A percentile compares a stretch with the other conserved stretches of the same genome.
Evolutionary conservation across 2,797 vertebrate species (phyloP).

Genomic region (Amblyopsis hoosieri): DNA sequence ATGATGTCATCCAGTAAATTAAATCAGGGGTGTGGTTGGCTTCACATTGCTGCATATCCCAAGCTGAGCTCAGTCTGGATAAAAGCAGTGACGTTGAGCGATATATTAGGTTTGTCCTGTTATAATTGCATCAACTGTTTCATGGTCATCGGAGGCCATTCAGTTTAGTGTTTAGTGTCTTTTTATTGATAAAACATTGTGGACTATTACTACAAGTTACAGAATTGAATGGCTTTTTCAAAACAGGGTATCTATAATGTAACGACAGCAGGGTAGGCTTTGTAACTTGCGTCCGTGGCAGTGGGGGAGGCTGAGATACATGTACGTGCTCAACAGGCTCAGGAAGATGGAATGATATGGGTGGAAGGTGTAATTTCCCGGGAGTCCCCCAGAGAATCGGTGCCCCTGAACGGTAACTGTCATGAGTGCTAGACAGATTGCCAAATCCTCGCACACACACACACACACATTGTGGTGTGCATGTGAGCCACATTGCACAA

Average conservation of each 20-base stretch:
- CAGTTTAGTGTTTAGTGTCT: slow-evolving; percentile 54
- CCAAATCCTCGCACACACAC: slow-evolving; percentile 1
- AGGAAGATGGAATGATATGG: slow-evolving; percentile 66
- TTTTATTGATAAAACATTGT: slow-evolving; percentile 56
- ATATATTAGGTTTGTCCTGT: slow-evolving; percentile 48
- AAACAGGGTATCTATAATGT: slow-evolving; percentile 59
- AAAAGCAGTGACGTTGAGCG: slow-evolving; percentile 52
- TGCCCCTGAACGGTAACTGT: slow-evolving; percentile 53
- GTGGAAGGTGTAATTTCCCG: slow-evolving; percentile 70
- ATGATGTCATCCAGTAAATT: slow-evolving; percentile 52
- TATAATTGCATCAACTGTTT: slow-evolving; percentile 70
- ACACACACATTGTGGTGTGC: slow-evolving; percentile 2
- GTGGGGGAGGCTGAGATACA: slow-evolving; percentile 26
- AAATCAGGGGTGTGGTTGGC: slow-evolving; percentile 20
- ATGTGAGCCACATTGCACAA: slow-evolving; percentile 1
- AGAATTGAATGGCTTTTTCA: slow-evolving; percentile 69
- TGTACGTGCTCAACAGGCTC: slow-evolving; percentile 54
- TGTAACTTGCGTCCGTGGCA: slow-evolving; percentile 61
- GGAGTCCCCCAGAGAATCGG: slow-evolving; percentile 62
- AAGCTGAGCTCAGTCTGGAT: slow-evolving; percentile 23
- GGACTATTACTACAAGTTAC: slow-evolving; percentile 62
- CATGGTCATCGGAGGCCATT: slow-evolving; percentile 61
- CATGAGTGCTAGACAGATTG: slow-evolving; percentile 45
- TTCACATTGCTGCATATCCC: slow-evolving; percentile 4
- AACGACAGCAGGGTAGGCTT: slow-evolving; percentile 39